Evolutionary conservation across 2,113 vertebrate genomes (phyloP).

Genomic region (Struthidea cinerea): DNA sequence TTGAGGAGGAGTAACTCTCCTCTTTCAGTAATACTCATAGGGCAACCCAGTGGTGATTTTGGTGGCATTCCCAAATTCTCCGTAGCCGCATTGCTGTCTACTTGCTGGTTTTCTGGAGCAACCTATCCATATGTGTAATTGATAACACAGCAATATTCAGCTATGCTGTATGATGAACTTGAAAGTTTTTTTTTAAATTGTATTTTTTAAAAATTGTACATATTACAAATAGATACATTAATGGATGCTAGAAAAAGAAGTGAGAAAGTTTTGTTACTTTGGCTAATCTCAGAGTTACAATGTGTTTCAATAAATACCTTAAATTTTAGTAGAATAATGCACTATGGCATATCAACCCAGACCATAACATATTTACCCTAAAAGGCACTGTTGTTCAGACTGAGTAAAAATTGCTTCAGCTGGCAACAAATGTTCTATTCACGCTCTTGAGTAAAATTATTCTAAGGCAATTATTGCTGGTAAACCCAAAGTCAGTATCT

Average conservation of each 20-base stretch:
- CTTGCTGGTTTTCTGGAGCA: not conserved
- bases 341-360: not conserved
- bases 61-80: not conserved
- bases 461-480: not conserved
- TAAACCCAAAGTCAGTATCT: not conserved
- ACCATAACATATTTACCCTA: not conserved
- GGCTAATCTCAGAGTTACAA: not conserved
- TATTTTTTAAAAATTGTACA: too few species aligned
- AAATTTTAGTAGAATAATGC: not conserved
- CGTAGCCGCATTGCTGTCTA: not conserved
- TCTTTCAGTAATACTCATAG: not conserved
- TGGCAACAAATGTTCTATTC: not conserved
- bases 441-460: not conserved
- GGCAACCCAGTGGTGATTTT: not conserved
- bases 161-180: not conserved
- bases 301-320: not conserved
- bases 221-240: not conserved
- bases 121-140: fast-evolving
- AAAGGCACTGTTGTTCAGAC: not conserved
- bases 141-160: not conserved
- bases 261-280: not conserved
- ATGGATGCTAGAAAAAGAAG: not conserved
- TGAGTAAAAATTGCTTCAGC: not conserved
- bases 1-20: not conserved
- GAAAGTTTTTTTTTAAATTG: not conserved